Evolutionary conservation across 2,888 invertebrate genomes (phyloP).

Genomic region (Mamestra brassicae): DNA sequence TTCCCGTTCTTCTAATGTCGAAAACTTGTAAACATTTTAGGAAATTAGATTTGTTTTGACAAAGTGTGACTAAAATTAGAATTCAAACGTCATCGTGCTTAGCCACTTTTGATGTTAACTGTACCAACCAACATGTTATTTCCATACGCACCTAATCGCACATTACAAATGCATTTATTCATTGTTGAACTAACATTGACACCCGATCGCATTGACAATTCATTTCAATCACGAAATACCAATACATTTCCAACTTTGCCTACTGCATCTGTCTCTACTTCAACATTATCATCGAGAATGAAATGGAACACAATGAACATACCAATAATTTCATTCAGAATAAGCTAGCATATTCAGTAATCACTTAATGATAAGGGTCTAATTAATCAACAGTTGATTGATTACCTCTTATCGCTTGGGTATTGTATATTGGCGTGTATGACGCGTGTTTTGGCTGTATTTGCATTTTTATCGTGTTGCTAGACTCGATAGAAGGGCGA

Average conservation of each 20-base stretch:
- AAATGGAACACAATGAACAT: conserved; percentile 48
- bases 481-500: conserved; percentile 26
- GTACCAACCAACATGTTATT: conserved; percentile 29
- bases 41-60: background rate
- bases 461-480: conserved; percentile 42
- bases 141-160: conserved; percentile 30
- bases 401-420: conserved; percentile 66
- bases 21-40: background rate
- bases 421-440: conserved; percentile 28
- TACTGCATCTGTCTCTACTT: conserved; percentile 27
- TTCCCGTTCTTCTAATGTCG: background rate
- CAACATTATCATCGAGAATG: conserved; percentile 43
- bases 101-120: background rate
- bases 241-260: conserved; percentile 33
- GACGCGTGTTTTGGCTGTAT: conserved; percentile 22
- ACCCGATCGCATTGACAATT: conserved; percentile 43
- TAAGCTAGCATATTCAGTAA: conserved; percentile 41
- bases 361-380: conserved; percentile 68
- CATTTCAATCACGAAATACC: conserved; percentile 35
- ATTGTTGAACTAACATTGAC: conserved; percentile 37
- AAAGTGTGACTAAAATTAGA: background rate
- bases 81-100: background rate
- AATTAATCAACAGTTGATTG: conserved; percentile 76
- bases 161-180: conserved; percentile 49
- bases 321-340: conserved; percentile 58